Base-by-base conservation (phyloP, 2,797 vertebrate species). In the Apogon talboti region DNA sequence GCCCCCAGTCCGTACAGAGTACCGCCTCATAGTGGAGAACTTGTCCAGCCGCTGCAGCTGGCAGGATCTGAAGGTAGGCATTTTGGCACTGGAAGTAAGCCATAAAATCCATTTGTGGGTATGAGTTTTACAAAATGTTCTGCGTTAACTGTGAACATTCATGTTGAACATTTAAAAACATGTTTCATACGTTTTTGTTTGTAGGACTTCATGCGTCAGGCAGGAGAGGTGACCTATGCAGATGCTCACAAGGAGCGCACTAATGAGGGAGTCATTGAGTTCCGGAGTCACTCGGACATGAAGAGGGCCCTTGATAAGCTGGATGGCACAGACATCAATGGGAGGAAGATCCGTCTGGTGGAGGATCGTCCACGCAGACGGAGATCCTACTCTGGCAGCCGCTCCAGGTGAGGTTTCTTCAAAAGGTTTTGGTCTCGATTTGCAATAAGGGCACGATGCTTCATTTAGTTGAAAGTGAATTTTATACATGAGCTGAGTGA, bases 201-300 rank as follows among this genome's bases (percentile, higher is more conserved):
- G 73, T 79, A 98, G 96, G 97, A 99, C 87, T 98, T 98, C 84
- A 99, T 99, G 97, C 96, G 97, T 58, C 97, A 99, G 89, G 97
- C 96, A 63, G 97, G 97, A 62, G 97, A 99, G 84, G 97, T 99
- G 71, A 98, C 97, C 2, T 99, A 98, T 74, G 96, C 96, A 55
- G 97, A 99, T 82, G 96, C 97, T 79, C 96, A 99, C 85, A 97
- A 98, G 87, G 95, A 96, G 60, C 95, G 96, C 55, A 95, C 96
- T 90, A 98, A 98, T 49, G 96, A 99, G 93, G 97, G 97, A 7
- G 96, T 99, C 61, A 98, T 99, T 65, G 97, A 99, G 90, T 99
- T 98, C 89, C 92, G 96, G 51, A 93, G 93, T 62, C 94, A 97
- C 41, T 97, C 97, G 0, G 97, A 98, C 87, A 96, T 99, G 97